Evolutionary conservation across 1,140 invertebrate species (phyloP), one percentile per base, ranked within the genome.

Genomic region (Trichoplusia ni): DNA sequence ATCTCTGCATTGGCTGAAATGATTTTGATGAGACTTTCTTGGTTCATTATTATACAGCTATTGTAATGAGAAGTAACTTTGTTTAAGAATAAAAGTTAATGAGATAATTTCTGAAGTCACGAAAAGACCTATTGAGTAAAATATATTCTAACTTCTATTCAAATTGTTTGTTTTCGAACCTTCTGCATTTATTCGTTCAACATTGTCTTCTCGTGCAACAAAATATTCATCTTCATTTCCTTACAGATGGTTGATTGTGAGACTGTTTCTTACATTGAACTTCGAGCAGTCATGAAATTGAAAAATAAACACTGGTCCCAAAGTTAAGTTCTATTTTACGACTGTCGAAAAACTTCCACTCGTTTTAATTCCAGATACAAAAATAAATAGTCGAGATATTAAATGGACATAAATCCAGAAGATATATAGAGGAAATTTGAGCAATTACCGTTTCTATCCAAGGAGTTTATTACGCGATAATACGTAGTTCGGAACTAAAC

Each of bases 401-500:
- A 58, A 58, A 58, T 7, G 7, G 31, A 47, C 16, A 29, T 47
- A 47, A 47, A 47, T 47, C 16, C 27, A 47, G 44, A 29, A 47
- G 44, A 47, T 47, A 29, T 29, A 47, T 16, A 29, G 25, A 47
- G 9, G 44, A 47, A 29, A 19, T 42, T 58, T 2, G 25, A 31
- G 14, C 4, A 9, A 14, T 33, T 58, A 58, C 31, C 37, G 29
- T 13, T 58, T 42, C 9, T 40, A 18, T 16, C 25, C 25, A 25
- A 58, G 44, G 54, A 58, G 31, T 58, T 58, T 58, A 58, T 58
- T 58, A 58, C 54, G 9, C 35, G 54, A 58, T 58, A 58, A n/a
- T n/a, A n/a, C n/a, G 25, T 18, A 40, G 54, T 44, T 31, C 14
- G 23, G 14, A 44, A 25, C 16, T 40, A 31, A 25, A 44, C 44